Evolutionary conservation across 2,888 invertebrate genomes (phyloP).

Genomic region (Leptopilina syphax): DNA sequence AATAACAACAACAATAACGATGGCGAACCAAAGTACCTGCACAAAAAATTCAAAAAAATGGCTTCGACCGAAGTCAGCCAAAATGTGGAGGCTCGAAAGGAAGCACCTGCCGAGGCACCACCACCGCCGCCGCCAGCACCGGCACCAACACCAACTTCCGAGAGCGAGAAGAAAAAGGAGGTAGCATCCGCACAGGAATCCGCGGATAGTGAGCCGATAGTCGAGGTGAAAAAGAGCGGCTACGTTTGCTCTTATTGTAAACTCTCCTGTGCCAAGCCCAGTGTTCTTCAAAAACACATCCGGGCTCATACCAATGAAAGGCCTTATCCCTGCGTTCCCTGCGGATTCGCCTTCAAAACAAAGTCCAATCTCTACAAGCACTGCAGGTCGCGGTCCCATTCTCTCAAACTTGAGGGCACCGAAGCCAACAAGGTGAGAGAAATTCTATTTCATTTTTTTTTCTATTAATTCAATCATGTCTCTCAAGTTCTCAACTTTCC

Average conservation of each 20-base stretch:
- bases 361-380: constrained; percentile 96
- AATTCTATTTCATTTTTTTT: background rate
- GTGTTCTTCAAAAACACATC: constrained; percentile 95
- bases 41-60: constrained; percentile 96
- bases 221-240: constrained; percentile 79
- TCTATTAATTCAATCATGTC: too few species aligned
- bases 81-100: constrained; percentile 69
- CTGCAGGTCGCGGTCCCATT: constrained; percentile 86
- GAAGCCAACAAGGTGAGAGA: constrained; percentile 73
- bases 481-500: too few species aligned
- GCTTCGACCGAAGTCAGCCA: constrained; percentile 79
- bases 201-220: constrained; percentile 60
- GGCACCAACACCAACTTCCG: constrained; percentile 43
- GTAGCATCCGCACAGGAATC: constrained; percentile 63
- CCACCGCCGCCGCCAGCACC: background rate
- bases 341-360: constrained; percentile 95
- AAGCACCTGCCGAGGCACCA: constrained; percentile 46
- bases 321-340: constrained; percentile 92
- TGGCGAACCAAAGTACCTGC: constrained; percentile 87
- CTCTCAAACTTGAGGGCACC: constrained; percentile 82
- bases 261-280: constrained; percentile 93
- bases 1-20: constrained; percentile 70
- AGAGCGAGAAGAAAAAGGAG: constrained; percentile 57
- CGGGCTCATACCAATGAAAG: constrained; percentile 95
- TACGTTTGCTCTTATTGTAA: constrained; percentile 93